Conservation (phyloP, 2,888 invertebrate species). For the Nasonia oneida region DNA sequence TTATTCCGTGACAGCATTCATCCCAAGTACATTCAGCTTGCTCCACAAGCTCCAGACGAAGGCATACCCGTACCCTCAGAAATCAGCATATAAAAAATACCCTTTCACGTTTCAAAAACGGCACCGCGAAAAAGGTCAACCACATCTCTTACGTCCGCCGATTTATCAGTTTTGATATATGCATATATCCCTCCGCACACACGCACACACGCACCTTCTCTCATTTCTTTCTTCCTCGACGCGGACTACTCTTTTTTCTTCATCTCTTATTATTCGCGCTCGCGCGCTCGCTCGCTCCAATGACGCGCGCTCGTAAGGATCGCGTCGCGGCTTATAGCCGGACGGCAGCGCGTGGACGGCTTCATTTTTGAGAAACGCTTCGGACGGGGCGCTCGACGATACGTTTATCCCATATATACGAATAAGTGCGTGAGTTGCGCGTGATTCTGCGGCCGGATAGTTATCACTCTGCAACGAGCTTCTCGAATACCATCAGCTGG, state of each 20-base stretch:
- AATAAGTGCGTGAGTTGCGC: neutral
- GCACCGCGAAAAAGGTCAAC: neutral
- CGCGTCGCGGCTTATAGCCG: conserved; percentile 68
- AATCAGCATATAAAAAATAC: neutral
- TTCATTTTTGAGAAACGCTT: conserved; percentile 68
- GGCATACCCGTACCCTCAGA: no score
- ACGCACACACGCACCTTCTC: conserved; percentile 1
- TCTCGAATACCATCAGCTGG: neutral
- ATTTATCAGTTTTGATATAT: neutral
- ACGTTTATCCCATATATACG: neutral
- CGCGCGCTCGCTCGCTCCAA: conserved; percentile 31
- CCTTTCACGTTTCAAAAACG: neutral
- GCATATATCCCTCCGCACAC: neutral
- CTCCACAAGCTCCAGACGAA: no score
- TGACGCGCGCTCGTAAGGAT: conserved; percentile 53
- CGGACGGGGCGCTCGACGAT: conserved; percentile 9
- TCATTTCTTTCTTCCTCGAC: neutral
- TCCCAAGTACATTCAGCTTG: no score
- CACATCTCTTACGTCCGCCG: neutral
- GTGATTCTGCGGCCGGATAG: no score
- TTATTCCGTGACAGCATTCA: no score
- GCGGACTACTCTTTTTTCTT: neutral
- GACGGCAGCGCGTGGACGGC: conserved; percentile 65
- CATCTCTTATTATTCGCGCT: neutral
- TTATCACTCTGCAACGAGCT: neutral